Base-by-base conservation (phyloP, 1,140 invertebrate species). In the Drosophila prosaltans region DNA sequence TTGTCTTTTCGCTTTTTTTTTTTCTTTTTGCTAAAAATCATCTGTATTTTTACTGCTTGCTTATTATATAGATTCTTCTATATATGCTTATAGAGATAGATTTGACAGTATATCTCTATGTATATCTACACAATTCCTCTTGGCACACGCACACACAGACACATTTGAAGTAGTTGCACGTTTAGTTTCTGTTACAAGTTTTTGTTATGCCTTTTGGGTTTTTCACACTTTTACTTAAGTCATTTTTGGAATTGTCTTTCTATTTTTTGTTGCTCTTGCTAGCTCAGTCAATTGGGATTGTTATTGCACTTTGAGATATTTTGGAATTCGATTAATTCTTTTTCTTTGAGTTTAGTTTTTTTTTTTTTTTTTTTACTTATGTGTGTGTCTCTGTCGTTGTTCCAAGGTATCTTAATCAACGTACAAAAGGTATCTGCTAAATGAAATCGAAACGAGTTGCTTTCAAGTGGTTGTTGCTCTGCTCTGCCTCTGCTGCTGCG, bases 341-440 rank as follows among this genome's bases (percentile, higher is more conserved):
- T 76, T 82, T 73, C 78, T 89, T 58, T 55, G 54, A 36, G 55
- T 11, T 66, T 57, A n/a, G n/a, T 58, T 71, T 54, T 72, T 69
- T 16, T 59, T 67, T 61, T 39, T 45, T 58, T 57, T 71, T 65
- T 58, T 66, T 69, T 72, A 60, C 63, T 80, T 51, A 43, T 79
- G 64, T 71, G 58, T 88, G 71, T 80, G 57, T 83, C 68, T 78
- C 59, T 72, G 67, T 51, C 45, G 45, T 51, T 72, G 66, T 82
- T 72, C 77, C 81, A 90, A 90, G 86, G 81, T 90, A 90, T 90
- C 81, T 90, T 90, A 90, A 90, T 89, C 88, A 81, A 90, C 88
- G 88, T 90, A 88, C 88, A 91, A 91, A 91, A 91, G 83, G 88
- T 90, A 91, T 91, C 88, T 91, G 88, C 88, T 91, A 91, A 91